A percentile compares a stretch with the other conserved stretches of the same genome.
phyloP scores from a whole-genome alignment of 1,140 invertebrate species.

The Pteromalus puparum region DNA sequence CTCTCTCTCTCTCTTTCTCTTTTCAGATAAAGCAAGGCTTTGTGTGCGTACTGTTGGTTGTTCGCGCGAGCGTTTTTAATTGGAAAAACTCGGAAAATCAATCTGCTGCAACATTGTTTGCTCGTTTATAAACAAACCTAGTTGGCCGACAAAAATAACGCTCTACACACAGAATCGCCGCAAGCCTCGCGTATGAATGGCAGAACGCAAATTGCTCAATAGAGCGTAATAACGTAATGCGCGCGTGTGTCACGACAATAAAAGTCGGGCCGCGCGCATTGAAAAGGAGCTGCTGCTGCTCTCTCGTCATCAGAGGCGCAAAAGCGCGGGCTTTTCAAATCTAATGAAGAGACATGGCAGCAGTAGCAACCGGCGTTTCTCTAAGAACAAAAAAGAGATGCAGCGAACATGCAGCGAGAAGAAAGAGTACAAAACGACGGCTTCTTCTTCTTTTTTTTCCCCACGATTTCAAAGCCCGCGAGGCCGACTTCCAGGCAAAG shows the following conservation, averaged over 20 bases:
- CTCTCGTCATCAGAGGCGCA: not conserved
- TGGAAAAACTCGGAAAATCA: not conserved
- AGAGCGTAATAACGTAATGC: constrained; percentile 7
- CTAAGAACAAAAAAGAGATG: not conserved
- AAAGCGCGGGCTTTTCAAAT: constrained; percentile 22
- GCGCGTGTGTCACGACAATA: not conserved
- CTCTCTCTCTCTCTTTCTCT: constrained; percentile 26
- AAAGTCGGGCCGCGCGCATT: not conserved
- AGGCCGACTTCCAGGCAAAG: not conserved
- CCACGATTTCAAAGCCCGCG: constrained; percentile 5
- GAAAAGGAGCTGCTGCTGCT: not conserved
- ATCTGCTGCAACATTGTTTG: not conserved
- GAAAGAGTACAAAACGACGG: not conserved
- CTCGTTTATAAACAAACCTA: not conserved
- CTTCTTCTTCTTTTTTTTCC: not conserved
- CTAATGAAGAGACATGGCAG: constrained; percentile 14
- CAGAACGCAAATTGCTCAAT: constrained; percentile 2
- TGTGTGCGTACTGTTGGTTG: not conserved
- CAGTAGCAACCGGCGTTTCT: constrained; percentile 7
- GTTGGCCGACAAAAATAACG: not conserved
- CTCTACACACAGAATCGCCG: not conserved
- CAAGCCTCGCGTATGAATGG: not conserved
- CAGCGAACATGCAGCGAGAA: not conserved
- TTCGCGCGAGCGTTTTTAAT: too few species aligned
- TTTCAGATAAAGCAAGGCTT: not conserved